Evolutionary conservation across 2,888 invertebrate species (phyloP).

Genomic region (Adelphocoris suturalis): DNA sequence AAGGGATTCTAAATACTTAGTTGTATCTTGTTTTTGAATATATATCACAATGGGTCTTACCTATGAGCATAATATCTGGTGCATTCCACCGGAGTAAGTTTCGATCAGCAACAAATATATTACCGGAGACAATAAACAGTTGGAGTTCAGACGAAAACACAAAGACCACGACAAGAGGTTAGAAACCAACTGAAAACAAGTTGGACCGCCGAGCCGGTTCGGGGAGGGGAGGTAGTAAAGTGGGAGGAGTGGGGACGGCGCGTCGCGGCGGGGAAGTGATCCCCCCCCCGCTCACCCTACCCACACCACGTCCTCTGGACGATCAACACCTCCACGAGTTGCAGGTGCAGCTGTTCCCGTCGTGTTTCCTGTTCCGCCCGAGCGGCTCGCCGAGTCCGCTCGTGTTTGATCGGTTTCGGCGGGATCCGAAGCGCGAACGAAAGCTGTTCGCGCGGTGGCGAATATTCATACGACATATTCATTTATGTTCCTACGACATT

Average conservation of each 20-base stretch:
- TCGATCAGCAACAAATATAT: background rate
- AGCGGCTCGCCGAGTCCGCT: background rate
- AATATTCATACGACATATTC: no score
- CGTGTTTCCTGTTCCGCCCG: background rate
- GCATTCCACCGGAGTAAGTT: constrained; percentile 53
- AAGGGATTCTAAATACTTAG: no score
- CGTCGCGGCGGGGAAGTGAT: background rate
- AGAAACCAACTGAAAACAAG: constrained; percentile 66
- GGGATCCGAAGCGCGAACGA: no score
- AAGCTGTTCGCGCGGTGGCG: no score
- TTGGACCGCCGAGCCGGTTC: constrained; percentile 32
- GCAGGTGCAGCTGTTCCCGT: constrained; percentile 4
- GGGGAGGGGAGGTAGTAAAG: background rate
- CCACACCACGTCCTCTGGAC: background rate
- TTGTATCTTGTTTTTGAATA: no score
- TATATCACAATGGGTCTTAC: background rate
- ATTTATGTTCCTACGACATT: no score
- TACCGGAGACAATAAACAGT: constrained; percentile 7
- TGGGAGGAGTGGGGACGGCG: constrained; percentile 8
- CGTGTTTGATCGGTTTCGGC: background rate
- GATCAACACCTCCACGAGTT: background rate
- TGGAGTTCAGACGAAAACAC: background rate
- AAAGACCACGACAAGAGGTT: constrained; percentile 2
- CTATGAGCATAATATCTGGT: constrained; percentile 67
- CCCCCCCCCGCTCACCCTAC: background rate